phyloP scores from a whole-genome alignment of 2,113 vertebrate species.

The Apodemus speciosus region DNA sequence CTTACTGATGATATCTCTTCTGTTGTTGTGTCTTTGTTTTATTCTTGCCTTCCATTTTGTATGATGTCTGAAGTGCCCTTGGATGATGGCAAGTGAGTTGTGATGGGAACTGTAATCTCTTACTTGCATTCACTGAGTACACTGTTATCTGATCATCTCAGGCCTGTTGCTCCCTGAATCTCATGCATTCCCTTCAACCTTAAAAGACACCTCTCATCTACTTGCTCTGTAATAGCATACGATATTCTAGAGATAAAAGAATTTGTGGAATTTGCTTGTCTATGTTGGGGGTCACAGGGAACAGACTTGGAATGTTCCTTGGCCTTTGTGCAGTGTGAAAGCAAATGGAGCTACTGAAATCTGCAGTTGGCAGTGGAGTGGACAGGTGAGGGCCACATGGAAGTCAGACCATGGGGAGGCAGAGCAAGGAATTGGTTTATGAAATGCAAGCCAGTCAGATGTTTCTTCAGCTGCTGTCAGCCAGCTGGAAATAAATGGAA shows the following conservation, averaged over 20 bases:
- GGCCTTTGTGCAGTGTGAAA: not conserved
- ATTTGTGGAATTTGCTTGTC: slow-evolving; percentile 51
- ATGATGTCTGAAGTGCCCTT: not conserved
- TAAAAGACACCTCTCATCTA: not conserved
- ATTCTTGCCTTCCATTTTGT: not conserved
- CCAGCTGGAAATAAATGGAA: slow-evolving; percentile 74
- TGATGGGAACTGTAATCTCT: not conserved
- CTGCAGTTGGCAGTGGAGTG: slow-evolving; percentile 34
- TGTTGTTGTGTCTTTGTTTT: not conserved
- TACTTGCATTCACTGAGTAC: not conserved
- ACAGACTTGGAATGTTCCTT: slow-evolving; percentile 35
- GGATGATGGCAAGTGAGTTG: not conserved
- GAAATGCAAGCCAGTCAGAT: slow-evolving; percentile 75
- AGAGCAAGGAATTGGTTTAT: slow-evolving; percentile 28
- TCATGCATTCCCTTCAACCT: not conserved
- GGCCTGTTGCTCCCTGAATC: not conserved
- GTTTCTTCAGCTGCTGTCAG: slow-evolving; percentile 84
- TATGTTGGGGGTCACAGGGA: not conserved
- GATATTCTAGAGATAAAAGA: slow-evolving; percentile 53
- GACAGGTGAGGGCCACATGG: slow-evolving; percentile 84
- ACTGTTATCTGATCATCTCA: not conserved
- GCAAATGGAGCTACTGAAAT: not conserved
- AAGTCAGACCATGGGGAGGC: slow-evolving; percentile 47
- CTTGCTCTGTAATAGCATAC: slow-evolving; percentile 18
- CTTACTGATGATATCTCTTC: not conserved